A percentile compares a stretch with the other conserved stretches of the same genome.
Conservation (phyloP, 2,888 invertebrate genomes). For the Neria commutata region DNA sequence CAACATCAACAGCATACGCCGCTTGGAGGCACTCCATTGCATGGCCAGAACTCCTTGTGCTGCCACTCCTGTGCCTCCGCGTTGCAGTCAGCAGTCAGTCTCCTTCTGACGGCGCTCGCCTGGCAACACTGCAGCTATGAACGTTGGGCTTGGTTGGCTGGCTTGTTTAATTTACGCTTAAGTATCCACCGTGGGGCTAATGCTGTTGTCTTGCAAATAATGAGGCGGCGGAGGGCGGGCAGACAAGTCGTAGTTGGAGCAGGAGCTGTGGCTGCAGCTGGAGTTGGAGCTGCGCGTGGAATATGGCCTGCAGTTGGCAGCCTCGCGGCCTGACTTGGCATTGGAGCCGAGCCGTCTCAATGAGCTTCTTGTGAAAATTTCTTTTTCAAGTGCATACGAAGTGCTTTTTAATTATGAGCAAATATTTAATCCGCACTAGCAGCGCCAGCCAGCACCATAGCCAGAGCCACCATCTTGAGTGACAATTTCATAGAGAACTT, state of each 20-base stretch:
- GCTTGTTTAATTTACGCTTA: background rate
- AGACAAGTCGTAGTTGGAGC: background rate
- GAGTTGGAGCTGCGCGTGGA: background rate
- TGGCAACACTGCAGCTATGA: too few species aligned
- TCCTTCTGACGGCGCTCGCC: too few species aligned
- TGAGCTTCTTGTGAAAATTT: conserved; percentile 13
- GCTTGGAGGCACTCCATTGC: background rate
- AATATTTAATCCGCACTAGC: conserved; percentile 41
- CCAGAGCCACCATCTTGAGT: too few species aligned
- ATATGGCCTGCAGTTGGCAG: too few species aligned
- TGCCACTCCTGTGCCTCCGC: too few species aligned
- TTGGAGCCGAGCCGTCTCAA: background rate
- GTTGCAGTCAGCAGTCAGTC: too few species aligned
- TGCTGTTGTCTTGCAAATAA: background rate
- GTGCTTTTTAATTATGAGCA: conserved; percentile 51
- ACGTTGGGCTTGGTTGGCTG: background rate
- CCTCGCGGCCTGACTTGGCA: too few species aligned
- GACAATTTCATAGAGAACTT: conserved; percentile 32
- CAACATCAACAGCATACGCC: background rate
- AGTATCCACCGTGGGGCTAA: background rate
- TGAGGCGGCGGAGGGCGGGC: background rate
- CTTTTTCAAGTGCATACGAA: conserved; percentile 48
- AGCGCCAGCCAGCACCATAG: too few species aligned
- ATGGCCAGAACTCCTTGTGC: too few species aligned
- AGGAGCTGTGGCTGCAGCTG: background rate